Percentiles rank a stretch among this genome's conserved stretches.
Evolutionary conservation across 2,888 invertebrate species (phyloP).

Genomic region (Cerastis rubricosa): DNA sequence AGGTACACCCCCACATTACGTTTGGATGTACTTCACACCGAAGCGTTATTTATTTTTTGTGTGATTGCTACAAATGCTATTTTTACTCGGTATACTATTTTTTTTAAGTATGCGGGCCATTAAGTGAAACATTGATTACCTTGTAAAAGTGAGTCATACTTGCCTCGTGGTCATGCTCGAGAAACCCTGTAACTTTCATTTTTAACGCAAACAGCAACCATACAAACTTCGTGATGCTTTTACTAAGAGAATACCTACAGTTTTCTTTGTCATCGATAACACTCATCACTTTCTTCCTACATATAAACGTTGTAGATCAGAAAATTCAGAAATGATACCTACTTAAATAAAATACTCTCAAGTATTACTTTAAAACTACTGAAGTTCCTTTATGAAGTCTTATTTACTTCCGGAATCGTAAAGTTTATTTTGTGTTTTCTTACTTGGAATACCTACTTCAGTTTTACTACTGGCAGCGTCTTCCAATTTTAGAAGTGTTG

Average conservation of each 20-base stretch:
- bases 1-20: slow-evolving; percentile 61
- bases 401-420: slow-evolving; percentile 48
- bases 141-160: background rate
- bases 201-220: background rate
- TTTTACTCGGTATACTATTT: background rate
- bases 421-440: slow-evolving; percentile 53
- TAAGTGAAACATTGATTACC: background rate
- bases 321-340: background rate
- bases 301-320: too few relatives aligned
- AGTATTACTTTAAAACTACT: slow-evolving; percentile 42
- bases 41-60: slow-evolving; percentile 7
- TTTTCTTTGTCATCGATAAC: background rate
- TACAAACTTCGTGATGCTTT: background rate
- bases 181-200: background rate
- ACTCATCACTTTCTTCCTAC: background rate
- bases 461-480: slow-evolving; percentile 35
- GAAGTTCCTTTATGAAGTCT: slow-evolving; percentile 19
- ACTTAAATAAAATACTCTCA: slow-evolving; percentile 17
- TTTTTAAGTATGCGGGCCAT: background rate
- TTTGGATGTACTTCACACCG: slow-evolving; percentile 45
- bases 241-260: background rate
- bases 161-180: background rate
- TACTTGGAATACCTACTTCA: slow-evolving; percentile 37
- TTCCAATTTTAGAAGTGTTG: slow-evolving; percentile 33
- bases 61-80: background rate